Base-by-base conservation (phyloP, 2,113 vertebrate species). In the Panthera uncia region DNA sequence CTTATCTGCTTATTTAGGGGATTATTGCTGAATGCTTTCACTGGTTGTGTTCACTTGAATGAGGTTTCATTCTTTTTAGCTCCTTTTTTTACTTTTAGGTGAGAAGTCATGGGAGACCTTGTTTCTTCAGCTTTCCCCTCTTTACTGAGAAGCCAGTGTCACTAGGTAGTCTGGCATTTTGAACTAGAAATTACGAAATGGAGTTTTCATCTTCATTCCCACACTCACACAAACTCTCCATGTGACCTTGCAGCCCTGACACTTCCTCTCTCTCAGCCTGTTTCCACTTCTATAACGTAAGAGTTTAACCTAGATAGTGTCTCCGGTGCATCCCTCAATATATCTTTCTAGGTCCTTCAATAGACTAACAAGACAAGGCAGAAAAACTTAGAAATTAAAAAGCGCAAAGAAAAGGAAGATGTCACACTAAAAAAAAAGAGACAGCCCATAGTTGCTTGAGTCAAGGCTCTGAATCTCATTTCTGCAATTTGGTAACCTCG, bases 131-230 rank as follows among this genome's bases (percentile, higher is more conserved):
- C 55, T 78, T 57, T 61, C 7, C 61, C 48, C 33, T 90, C 45
- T 74, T 74, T n/a, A 8, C 23, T 63, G 5, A 76, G 83, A 36
- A 93, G n/a, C 52, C 45, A 16, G 13, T 16, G 41, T 76, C 71
- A 31, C 81, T 79, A 71, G 25, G 2, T 18, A 63, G 16, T 12
- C 63, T 48, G 1, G 25, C 74, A 79, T 18, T 91, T 61, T 69
- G 81, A 96, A 73, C 41, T 31, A 84, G 79, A 86, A 97, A 63
- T 91, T 76, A 81, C 83, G 31, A 74, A 79, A 38, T 0, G n/a
- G 74, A 82, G 50, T 73, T 94, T 81, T 41, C 61, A 71, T 71
- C 84, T 91, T 52, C 38, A 7, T 41, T 79, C 88, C 55, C 36
- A 80, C 15, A 83, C 61, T 97, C 27, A 12, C 66, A 57, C 73